A percentile compares a stretch with the other conserved stretches of the same genome.
Evolutionary conservation across 2,888 invertebrate species (phyloP).

Genomic region (Drosophila rellima): DNA sequence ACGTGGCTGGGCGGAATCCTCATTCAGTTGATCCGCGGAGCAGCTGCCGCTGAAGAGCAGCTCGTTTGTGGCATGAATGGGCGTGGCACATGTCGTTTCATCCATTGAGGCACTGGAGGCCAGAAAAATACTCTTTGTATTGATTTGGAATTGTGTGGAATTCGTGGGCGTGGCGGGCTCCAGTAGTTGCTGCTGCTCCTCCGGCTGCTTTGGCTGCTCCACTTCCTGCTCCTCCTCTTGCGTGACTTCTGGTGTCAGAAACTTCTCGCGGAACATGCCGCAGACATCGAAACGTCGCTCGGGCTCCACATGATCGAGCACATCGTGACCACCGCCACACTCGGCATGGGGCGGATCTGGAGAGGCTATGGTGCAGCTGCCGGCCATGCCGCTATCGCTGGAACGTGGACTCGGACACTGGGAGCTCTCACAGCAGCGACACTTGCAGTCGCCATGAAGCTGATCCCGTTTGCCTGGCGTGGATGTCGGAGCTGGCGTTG

Average conservation of each 20-base stretch:
- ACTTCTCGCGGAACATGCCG: conserved; percentile 85
- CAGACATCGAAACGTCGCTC: conserved; percentile 84
- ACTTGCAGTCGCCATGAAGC: conserved; percentile 78
- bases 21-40: conserved; percentile 58
- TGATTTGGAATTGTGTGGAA: conserved; percentile 77
- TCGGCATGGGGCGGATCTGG: conserved; percentile 87
- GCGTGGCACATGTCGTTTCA: conserved; percentile 34
- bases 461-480: conserved; percentile 27
- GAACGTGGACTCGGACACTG: conserved; percentile 90
- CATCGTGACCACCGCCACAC: conserved; percentile 59
- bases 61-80: conserved; percentile 22
- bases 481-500: conserved; percentile 11
- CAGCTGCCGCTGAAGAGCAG: conserved; percentile 61
- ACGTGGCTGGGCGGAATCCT: conserved; percentile 44
- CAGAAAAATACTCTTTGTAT: conserved; percentile 84
- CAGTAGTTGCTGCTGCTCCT: not conserved
- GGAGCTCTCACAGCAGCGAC: conserved; percentile 88
- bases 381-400: conserved; percentile 93
- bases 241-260: conserved; percentile 78
- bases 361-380: conserved; percentile 91
- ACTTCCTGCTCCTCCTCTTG: conserved; percentile 41
- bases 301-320: conserved; percentile 63
- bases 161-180: conserved; percentile 34
- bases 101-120: conserved; percentile 72
- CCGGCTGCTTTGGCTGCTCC: conserved; percentile 11